Evolutionary conservation across 2,888 invertebrate species (phyloP).

Genomic region (Pyrochroa serraticornis): DNA sequence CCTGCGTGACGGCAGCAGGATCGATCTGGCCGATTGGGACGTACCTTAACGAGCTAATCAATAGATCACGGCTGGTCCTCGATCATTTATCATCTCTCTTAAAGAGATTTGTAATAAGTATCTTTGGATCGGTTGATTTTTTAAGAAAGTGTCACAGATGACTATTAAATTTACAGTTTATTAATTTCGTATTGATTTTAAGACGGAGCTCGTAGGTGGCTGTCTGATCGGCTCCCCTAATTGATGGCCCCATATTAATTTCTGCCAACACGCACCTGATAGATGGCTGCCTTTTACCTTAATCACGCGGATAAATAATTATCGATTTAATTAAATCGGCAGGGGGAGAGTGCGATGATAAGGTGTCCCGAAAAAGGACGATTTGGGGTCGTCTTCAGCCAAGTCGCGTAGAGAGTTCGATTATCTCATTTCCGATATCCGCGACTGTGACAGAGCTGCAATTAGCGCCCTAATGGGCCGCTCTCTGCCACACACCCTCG

Average conservation of each 20-base stretch:
- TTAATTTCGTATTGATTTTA: slow-evolving; percentile 34
- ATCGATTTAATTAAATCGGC: not conserved
- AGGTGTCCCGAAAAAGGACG: too few species aligned
- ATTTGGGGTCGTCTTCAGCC: slow-evolving; percentile 34
- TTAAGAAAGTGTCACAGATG: slow-evolving; percentile 53
- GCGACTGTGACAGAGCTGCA: slow-evolving; percentile 53
- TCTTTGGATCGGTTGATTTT: slow-evolving; percentile 52
- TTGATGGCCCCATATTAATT: slow-evolving; percentile 15
- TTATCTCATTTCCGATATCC: slow-evolving; percentile 56
- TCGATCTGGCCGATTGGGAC: slow-evolving; percentile 50
- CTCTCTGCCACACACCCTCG: slow-evolving; percentile 45
- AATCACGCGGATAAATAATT: not conserved
- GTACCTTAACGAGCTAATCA: slow-evolving; percentile 60
- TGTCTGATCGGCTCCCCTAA: not conserved
- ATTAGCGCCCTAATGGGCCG: slow-evolving; percentile 54
- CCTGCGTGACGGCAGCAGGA: slow-evolving; percentile 31
- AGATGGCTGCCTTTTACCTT: slow-evolving; percentile 6
- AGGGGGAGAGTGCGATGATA: too few species aligned
- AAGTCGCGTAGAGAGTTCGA: slow-evolving; percentile 52
- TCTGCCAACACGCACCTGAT: slow-evolving; percentile 5
- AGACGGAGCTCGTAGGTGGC: slow-evolving; percentile 2
- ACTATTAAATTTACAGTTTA: slow-evolving; percentile 46
- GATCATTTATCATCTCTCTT: slow-evolving; percentile 59
- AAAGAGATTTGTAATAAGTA: slow-evolving; percentile 59
- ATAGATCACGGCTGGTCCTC: slow-evolving; percentile 59